These are phyloP conservation scores for Podarcis muralis DNA, from an alignment of 2,113 vertebrate genomes.

Conservation along the genomic window DNA sequence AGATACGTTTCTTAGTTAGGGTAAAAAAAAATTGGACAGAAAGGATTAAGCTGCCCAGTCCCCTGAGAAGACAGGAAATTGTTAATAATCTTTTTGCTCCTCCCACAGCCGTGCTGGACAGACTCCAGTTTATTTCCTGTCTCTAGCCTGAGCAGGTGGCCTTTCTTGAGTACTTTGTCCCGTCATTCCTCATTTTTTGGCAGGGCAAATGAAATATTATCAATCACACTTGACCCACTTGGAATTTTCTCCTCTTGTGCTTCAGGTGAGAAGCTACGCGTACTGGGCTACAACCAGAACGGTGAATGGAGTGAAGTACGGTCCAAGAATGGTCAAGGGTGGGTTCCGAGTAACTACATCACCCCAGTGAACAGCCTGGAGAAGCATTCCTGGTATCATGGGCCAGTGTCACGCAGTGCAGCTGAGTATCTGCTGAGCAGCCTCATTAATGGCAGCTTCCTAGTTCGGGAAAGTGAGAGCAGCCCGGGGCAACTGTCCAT, in stretches of 20 bases:
- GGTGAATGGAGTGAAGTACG: constrained; percentile 98
- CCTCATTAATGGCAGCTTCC: constrained; percentile 97
- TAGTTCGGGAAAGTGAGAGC: constrained; percentile 98
- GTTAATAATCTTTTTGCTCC: no score
- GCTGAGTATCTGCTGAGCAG: constrained; percentile 97
- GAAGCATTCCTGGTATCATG: constrained; percentile 99
- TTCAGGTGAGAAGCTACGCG: constrained; percentile 94
- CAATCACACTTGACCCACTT: neutral
- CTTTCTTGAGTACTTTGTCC: neutral
- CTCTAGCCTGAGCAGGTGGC: no score
- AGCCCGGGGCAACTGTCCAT: constrained; percentile 97
- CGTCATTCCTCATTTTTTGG: neutral
- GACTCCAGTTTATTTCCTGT: no score
- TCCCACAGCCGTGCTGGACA: no score
- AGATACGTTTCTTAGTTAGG: no score
- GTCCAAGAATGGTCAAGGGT: constrained; percentile 97
- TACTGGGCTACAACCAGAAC: constrained; percentile 98
- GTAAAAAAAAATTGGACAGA: no score
- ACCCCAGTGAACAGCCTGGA: constrained; percentile 98
- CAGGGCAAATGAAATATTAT: neutral
- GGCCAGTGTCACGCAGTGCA: constrained; percentile 94
- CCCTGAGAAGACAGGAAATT: no score
- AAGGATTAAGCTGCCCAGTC: no score
- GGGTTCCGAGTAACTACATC: constrained; percentile 99
- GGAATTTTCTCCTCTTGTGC: neutral